Evolutionary conservation across 2,797 vertebrate species (phyloP).

Genomic region (Gallinago solitaria): DNA sequence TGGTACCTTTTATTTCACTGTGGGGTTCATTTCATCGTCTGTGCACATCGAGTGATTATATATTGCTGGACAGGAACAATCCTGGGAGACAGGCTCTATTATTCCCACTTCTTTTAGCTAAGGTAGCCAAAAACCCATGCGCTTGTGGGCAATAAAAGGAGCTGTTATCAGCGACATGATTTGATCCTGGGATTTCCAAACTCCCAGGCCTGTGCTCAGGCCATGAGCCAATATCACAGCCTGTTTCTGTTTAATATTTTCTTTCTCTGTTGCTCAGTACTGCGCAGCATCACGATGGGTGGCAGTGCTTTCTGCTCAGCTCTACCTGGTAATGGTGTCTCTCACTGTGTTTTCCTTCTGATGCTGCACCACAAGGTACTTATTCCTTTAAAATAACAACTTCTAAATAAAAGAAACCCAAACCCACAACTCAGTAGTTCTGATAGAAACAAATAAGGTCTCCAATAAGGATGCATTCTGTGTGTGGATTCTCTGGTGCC

Average conservation of each 20-base stretch:
- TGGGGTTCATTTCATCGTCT: conserved; percentile 6
- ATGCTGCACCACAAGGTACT: background rate
- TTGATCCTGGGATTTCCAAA: conserved; percentile 46
- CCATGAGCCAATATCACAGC: conserved; percentile 4
- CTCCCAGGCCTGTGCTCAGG: conserved; percentile 5
- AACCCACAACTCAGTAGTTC: background rate
- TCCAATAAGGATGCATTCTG: background rate
- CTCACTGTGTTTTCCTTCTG: background rate
- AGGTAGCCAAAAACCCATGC: conserved; percentile 7
- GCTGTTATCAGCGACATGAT: background rate
- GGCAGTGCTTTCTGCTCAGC: background rate
- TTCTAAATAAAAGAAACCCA: background rate
- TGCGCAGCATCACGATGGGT: background rate
- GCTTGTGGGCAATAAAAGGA: conserved; percentile 17
- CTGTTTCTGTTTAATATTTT: conserved; percentile 31
- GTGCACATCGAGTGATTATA: conserved; percentile 13
- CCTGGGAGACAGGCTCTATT: conserved; percentile 14
- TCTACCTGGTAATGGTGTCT: conserved; percentile 27
- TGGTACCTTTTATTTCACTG: conserved; percentile 57
- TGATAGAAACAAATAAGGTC: background rate
- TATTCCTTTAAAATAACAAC: background rate
- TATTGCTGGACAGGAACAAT: conserved; percentile 9
- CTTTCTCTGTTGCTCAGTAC: background rate
- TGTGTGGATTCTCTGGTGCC: background rate
- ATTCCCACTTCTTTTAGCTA: conserved; percentile 3